phyloP scores from a whole-genome alignment of 2,797 vertebrate species.

The Fringilla coelebs region DNA sequence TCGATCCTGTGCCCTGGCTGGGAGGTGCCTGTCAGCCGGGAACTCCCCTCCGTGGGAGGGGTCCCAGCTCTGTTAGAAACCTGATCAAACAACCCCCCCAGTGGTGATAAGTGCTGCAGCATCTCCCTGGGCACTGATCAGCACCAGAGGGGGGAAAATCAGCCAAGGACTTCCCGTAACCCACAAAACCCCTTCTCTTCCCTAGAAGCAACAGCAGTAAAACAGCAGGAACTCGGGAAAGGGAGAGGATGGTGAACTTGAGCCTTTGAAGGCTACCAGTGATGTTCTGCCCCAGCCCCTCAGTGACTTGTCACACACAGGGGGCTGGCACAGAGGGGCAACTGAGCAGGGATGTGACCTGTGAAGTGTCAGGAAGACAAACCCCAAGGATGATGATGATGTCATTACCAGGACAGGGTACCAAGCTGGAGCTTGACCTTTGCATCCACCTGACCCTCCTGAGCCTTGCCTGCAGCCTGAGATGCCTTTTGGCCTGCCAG shows the following conservation, averaged over 20 bases:
- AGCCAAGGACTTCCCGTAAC: not conserved
- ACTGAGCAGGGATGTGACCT: not conserved
- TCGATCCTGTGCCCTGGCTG: not conserved
- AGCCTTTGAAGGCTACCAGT: not conserved
- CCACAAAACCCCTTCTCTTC: not conserved
- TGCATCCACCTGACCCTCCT: not conserved
- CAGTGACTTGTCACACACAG: not conserved
- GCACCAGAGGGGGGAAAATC: not conserved
- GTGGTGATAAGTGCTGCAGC: fast-evolving
- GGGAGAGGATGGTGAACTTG: not conserved
- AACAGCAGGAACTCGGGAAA: not conserved
- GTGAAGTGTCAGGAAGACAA: not conserved
- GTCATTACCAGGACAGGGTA: not conserved
- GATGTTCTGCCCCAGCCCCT: not conserved
- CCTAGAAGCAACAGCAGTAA: not conserved
- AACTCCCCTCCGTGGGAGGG: not conserved
- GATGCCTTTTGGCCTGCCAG: not conserved
- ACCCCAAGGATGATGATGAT: not conserved
- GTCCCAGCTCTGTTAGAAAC: not conserved
- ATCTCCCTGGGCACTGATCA: not conserved
- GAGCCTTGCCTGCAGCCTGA: slow-evolving; percentile 7
- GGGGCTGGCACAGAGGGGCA: not conserved
- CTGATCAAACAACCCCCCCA: not conserved
- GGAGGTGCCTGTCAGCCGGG: not conserved
- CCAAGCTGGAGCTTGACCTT: not conserved